Conservation (phyloP, 2,113 vertebrate species). For the Antechinus stuartii region DNA sequence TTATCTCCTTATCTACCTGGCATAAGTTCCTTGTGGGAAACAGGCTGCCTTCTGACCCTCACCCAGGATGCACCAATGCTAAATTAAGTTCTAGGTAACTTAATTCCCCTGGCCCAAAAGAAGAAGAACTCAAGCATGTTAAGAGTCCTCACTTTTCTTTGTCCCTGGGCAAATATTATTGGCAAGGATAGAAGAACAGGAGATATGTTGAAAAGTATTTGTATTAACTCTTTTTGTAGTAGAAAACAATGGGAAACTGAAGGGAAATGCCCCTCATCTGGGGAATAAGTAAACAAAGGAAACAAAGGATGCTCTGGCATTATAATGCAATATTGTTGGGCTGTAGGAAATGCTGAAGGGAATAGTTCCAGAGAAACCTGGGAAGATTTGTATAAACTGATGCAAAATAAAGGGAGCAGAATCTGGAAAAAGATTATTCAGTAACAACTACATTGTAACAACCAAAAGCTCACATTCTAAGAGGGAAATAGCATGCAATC, state of each 20-base stretch:
- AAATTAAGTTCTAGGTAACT: background rate
- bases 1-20: background rate
- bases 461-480: background rate
- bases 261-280: background rate
- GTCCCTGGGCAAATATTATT: conserved; percentile 27
- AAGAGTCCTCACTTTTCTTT: background rate
- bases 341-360: background rate
- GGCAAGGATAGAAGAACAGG: conserved; percentile 13
- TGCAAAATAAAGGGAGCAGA: background rate
- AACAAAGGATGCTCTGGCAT: background rate
- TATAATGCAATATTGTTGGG: background rate
- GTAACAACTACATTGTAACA: background rate
- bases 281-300: background rate
- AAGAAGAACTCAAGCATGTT: background rate
- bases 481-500: background rate
- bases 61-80: background rate
- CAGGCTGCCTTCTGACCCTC: background rate
- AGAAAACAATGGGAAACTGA: background rate
- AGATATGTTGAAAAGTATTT: background rate
- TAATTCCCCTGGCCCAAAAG: background rate
- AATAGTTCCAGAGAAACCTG: background rate
- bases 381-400: background rate
- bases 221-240: background rate
- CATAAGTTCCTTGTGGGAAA: background rate
- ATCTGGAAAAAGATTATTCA: background rate